These are phyloP conservation scores for Acronicta psi DNA, from an alignment of 2,888 invertebrate species.

Conservation along the genomic window DNA sequence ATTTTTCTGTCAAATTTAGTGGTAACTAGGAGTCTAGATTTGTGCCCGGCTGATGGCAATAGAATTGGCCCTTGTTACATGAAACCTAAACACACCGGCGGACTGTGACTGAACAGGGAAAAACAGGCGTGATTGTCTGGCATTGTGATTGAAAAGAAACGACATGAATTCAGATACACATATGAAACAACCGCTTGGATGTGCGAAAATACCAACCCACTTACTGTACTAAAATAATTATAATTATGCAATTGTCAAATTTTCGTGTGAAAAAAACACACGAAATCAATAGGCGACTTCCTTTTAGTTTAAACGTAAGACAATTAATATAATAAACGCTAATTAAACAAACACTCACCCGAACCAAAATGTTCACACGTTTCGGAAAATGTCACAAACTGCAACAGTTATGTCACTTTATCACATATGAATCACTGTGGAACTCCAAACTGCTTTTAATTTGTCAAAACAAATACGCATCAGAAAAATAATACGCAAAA, in stretches of 20 bases:
- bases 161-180: background rate
- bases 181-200: background rate
- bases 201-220: slow-evolving; percentile 7
- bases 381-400: slow-evolving; percentile 57
- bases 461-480: slow-evolving; percentile 31
- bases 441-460: slow-evolving; percentile 65
- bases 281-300: slow-evolving; percentile 53
- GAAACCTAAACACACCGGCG: too few species aligned
- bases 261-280: slow-evolving; percentile 48
- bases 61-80: too few species aligned
- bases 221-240: slow-evolving; percentile 20
- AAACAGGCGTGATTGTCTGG: too few species aligned
- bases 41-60: background rate
- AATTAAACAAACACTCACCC: slow-evolving; percentile 66
- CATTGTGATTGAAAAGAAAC: too few species aligned
- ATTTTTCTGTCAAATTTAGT: too few species aligned
- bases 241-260: slow-evolving; percentile 34
- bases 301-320: slow-evolving; percentile 31
- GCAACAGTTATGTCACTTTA: slow-evolving; percentile 67
- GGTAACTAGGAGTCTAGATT: too few species aligned
- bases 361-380: slow-evolving; percentile 66
- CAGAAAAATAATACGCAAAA: slow-evolving; percentile 3
- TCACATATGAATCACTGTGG: slow-evolving; percentile 55
- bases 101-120: too few species aligned
- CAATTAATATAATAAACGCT: slow-evolving; percentile 50